Base-by-base conservation (phyloP, 2,113 vertebrate species). In the Bos indicus region DNA sequence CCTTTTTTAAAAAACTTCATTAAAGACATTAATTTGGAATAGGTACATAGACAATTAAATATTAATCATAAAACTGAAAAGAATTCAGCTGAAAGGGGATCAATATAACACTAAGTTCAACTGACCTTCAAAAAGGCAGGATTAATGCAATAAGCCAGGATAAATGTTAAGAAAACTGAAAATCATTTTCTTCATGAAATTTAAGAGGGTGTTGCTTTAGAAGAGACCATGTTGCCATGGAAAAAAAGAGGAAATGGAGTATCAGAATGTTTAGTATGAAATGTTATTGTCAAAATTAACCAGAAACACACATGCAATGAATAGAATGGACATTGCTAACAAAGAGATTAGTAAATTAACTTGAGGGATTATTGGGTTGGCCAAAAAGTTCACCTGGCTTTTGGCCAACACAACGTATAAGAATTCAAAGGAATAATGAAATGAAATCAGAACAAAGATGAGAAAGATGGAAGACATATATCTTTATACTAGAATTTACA, bases 301-400 rank as follows among this genome's bases (percentile, higher is more conserved):
- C 33, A 96, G 26, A 77, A 96, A 59, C 5, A 54, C 2, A 43
- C 14, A 93, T 7, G 64, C 2, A 83, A 77, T 92, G 46, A 97
- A 87, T 1, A 71, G 26, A 89, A 77, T 46, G 23, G 3, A 36
- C 82, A 16, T 30, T 93, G 12, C 25, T 90, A 89, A 36, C 26
- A 81, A 87, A 92, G 57, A 84, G 21, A 67, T 94, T 85, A 92
- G 12, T 90, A 90, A 90, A 89, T 89, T 93, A 87, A 78, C 23
- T 74, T 86, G 67, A 96, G 40, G 26, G 89, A n/a, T 88, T 89
- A 91, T 43, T 77, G 40, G 23, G 71, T 43, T 77, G 71, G 23
- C 36, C 71, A 77, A 77, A 77, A 77, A 14, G 21, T 77, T 25
- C 23, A 77, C 40, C 6, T 0, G 0, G 71, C 36, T 43, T 77